Conservation (phyloP, 2,797 vertebrate species). For the Harpagifer antarcticus region DNA sequence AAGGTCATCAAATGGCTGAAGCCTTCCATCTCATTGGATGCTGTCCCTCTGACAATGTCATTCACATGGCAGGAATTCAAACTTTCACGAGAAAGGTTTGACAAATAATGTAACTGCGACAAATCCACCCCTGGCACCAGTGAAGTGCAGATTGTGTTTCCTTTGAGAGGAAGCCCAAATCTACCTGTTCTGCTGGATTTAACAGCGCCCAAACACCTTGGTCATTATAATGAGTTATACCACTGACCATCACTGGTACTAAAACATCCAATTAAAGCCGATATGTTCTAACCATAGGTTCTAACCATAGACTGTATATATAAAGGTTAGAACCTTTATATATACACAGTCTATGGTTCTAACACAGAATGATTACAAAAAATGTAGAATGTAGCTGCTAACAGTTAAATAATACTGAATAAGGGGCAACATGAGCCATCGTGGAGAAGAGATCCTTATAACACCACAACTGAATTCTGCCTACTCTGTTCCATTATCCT, state of each 20-base stretch:
- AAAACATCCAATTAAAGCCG: slow-evolving; percentile 1
- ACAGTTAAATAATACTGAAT: slow-evolving; percentile 6
- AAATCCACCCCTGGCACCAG: neutral
- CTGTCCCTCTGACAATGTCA: slow-evolving; percentile 29
- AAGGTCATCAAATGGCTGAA: slow-evolving; percentile 48
- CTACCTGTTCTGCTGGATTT: neutral
- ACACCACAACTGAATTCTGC: slow-evolving; percentile 32
- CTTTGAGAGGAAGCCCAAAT: slow-evolving; percentile 1
- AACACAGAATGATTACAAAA: neutral
- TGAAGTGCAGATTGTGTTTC: neutral
- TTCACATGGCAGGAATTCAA: slow-evolving; percentile 29
- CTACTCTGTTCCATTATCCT: slow-evolving; percentile 34
- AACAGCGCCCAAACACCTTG: neutral
- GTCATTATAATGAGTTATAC: neutral
- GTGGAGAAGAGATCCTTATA: slow-evolving; percentile 12
- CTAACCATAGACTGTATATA: too few species aligned
- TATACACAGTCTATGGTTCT: too few species aligned
- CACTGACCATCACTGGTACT: neutral
- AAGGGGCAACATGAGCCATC: neutral
- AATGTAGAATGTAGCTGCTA: neutral
- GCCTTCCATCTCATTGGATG: slow-evolving; percentile 19
- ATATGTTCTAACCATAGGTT: neutral
- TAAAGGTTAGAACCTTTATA: too few species aligned
- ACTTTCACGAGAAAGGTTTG: neutral
- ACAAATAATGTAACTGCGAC: slow-evolving; percentile 1